Evolutionary conservation across 1,140 invertebrate species (phyloP).

Genomic region (Aphelenchoides besseyi): DNA sequence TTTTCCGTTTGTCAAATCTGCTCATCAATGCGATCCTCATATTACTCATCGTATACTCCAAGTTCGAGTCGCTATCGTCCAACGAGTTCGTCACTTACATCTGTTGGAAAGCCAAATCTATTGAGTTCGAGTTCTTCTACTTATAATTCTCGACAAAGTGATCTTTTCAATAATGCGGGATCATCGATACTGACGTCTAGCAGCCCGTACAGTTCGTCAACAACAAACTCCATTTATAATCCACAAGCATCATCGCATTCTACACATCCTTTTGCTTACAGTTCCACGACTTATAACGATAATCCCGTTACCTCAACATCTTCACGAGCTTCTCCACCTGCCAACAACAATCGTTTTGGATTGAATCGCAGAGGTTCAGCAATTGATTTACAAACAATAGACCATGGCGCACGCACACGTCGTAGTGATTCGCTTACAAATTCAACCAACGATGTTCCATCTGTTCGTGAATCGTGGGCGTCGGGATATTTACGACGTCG

Average conservation of each 20-base stretch:
- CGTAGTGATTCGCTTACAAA: background rate
- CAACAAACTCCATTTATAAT: too few relatives aligned
- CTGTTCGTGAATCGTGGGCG: conserved; percentile 39
- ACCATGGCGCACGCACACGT: background rate
- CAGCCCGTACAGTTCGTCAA: background rate
- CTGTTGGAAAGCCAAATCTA: background rate
- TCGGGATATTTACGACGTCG: conserved; percentile 37
- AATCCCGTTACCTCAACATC: background rate
- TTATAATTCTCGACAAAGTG: background rate
- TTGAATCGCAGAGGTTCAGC: background rate
- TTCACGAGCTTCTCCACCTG: background rate
- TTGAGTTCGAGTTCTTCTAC: background rate
- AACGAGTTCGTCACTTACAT: background rate
- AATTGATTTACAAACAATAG: background rate
- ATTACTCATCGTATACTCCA: background rate
- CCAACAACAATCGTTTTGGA: background rate
- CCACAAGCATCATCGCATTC: too few relatives aligned
- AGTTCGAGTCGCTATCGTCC: conserved; percentile 2
- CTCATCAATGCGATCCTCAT: background rate
- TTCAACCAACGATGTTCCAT: conserved; percentile 5
- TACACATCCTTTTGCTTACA: too few relatives aligned
- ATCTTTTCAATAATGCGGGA: background rate
- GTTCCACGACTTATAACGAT: background rate
- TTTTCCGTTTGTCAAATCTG: background rate
- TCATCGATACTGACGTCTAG: background rate